A percentile compares a stretch with the other conserved stretches of the same genome.
Conservation (phyloP, 2,888 invertebrate species). For the Aproaerema taeniolella region DNA sequence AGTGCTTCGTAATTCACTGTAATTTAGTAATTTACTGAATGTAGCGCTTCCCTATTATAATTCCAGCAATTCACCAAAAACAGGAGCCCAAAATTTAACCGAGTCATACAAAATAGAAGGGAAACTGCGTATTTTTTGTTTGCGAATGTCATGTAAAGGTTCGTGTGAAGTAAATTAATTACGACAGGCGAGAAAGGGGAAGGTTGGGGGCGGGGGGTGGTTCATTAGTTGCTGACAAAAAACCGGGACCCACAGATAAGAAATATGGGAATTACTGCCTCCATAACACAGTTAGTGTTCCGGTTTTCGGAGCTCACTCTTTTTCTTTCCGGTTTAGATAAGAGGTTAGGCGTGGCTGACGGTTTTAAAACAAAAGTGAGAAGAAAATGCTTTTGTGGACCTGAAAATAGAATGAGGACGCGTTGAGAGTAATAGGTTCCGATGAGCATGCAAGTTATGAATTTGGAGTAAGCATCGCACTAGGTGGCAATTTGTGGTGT, state of each 20-base stretch:
- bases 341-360: too few species aligned
- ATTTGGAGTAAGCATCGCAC: too few species aligned
- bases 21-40: too few species aligned
- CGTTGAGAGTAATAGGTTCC: too few species aligned
- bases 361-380: too few species aligned
- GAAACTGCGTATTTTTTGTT: conserved; percentile 12
- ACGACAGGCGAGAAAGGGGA: conserved; percentile 10
- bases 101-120: neutral
- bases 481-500: too few species aligned
- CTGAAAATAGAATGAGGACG: too few species aligned
- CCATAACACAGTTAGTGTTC: conserved; percentile 1
- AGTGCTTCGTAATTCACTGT: too few species aligned
- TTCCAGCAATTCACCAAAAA: neutral
- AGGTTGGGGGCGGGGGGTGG: conserved; percentile 3
- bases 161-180: conserved; percentile 26
- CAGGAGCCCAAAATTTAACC: neutral
- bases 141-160: conserved; percentile 15
- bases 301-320: neutral
- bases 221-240: conserved; percentile 23
- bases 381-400: too few species aligned
- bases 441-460: too few species aligned
- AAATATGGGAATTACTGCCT: conserved; percentile 15
- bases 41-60: neutral
- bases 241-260: conserved; percentile 19
- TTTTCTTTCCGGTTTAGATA: neutral